Base-by-base conservation (phyloP, 2,888 invertebrate genomes). In the Eurytoma adleriae region DNA sequence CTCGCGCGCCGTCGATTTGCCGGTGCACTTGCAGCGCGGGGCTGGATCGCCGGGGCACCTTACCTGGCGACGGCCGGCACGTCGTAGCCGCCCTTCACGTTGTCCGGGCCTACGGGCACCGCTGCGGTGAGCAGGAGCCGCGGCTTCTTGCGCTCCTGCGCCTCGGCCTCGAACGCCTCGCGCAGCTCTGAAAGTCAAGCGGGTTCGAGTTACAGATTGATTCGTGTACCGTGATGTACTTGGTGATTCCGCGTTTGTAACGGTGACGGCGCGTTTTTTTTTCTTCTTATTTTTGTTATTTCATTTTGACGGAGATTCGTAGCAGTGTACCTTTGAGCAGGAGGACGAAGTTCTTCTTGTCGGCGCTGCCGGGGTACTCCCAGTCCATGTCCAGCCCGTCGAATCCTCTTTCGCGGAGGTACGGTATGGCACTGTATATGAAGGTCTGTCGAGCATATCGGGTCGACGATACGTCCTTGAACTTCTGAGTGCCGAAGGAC, bases 401-500 rank as follows among this genome's bases (percentile, higher is more conserved):
- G 87, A 97, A 98, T 88, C 94, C 94, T 85, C 97, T 93, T 86
- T 96, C 95, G 68, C 98, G 93, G 83, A 98, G 92, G 92, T 96
- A 98, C 0, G 96, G 97, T 88, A 98, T 97, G 30, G 97, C 96
- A 61, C 97, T 97, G 92, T 97, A 97, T 91, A 98, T 97, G 92
- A 98, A 98, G 0, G 97, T 97, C 91, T 97, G 97, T 0, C 98
- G 93, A 0, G 97, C 94, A 91, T 97, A 98, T 68, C 97, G 93
- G 4, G 95, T 95, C 0, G 95, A 93, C 0, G 97, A 94, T 96
- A 98, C 95, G 84, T 97, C 97, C 91, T 98, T 98, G 92, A 98
- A 98, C 91, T 97, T 97, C 91, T 97, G 97, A 0, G 98, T 99
- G 59, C 98, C 98, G 90, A 98, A 98, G 0, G 97, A 98, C 98